phyloP scores from a whole-genome alignment of 2,113 vertebrate genomes.

The Gallinago jamesoni region DNA sequence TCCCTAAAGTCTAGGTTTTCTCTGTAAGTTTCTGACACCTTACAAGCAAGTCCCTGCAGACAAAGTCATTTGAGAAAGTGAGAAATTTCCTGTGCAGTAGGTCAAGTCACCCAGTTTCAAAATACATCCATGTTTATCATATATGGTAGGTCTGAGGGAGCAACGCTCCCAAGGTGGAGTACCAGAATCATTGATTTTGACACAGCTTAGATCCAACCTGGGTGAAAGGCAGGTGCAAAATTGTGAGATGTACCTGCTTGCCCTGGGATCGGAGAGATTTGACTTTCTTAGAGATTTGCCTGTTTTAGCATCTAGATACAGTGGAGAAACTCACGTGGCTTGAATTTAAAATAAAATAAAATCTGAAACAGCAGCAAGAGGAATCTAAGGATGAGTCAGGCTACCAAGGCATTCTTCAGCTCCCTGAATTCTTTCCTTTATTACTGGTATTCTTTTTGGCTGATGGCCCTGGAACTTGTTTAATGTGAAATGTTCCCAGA shows the following conservation, averaged over 20 bases:
- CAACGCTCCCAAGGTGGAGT: neutral
- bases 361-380: neutral
- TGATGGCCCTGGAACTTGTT: neutral
- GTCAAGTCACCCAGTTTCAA: neutral
- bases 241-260: neutral
- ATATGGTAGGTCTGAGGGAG: neutral
- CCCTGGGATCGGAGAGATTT: neutral
- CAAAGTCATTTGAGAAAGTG: neutral
- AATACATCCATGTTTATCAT: neutral
- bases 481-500: neutral
- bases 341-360: neutral
- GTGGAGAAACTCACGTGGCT: neutral
- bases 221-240: neutral
- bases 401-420: neutral
- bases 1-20: neutral
- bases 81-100: neutral
- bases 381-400: neutral
- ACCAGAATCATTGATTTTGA: neutral
- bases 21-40: neutral
- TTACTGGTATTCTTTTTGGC: neutral
- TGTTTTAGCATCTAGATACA: neutral
- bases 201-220: neutral
- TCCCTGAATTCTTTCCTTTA: neutral
- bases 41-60: neutral
- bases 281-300: neutral